These are phyloP conservation scores for Muntiacus reevesi DNA, from an alignment of 2,113 vertebrate species.

Conservation along the genomic window DNA sequence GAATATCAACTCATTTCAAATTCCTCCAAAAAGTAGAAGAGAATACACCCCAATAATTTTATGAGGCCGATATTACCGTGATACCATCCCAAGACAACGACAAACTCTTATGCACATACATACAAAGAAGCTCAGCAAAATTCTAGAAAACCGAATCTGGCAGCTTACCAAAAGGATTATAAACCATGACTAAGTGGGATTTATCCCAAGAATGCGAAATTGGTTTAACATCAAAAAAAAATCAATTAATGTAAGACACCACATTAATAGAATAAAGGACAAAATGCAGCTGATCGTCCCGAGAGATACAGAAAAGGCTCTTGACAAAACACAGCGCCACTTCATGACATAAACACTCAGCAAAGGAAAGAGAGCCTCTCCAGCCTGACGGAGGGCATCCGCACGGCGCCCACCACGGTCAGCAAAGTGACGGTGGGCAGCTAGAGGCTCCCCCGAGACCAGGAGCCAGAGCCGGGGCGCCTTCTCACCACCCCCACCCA, in stretches of 20 bases:
- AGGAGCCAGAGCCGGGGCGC: fast-evolving
- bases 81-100: not conserved
- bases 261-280: not conserved
- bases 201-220: not conserved
- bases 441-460: not conserved
- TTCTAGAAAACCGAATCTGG: too few relatives aligned
- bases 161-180: not conserved
- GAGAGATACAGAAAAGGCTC: not conserved
- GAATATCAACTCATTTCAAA: not conserved
- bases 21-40: not conserved
- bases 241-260: not conserved
- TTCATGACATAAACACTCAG: not conserved
- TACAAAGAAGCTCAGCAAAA: not conserved
- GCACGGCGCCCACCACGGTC: fast-evolving
- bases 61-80: not conserved
- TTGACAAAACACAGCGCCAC: not conserved
- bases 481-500: not conserved
- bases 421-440: fast-evolving
- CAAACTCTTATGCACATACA: too few relatives aligned
- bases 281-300: not conserved
- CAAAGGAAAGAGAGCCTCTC: not conserved
- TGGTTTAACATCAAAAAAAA: not conserved
- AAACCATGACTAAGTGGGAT: not conserved
- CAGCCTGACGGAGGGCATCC: not conserved
- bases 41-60: not conserved